Evolutionary conservation across 2,888 invertebrate genomes (phyloP).

Genomic region (Catocala fraxini): DNA sequence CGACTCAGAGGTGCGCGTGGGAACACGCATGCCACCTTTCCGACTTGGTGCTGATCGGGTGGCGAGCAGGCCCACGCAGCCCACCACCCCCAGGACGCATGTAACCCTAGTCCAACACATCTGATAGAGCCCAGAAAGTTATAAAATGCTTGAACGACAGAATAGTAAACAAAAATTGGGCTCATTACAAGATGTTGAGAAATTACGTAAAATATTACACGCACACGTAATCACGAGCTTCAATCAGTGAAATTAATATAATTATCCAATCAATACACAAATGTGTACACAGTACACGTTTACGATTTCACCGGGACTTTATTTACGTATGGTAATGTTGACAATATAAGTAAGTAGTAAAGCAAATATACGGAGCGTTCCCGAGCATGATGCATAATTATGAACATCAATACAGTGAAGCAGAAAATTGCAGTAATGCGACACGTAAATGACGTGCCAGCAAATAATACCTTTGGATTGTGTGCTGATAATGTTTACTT

Average conservation of each 20-base stretch:
- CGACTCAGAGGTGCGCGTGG: too few relatives aligned
- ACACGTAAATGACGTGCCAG: constrained; percentile 25
- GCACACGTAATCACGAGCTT: background rate
- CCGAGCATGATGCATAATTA: constrained; percentile 25
- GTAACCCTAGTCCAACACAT: too few relatives aligned
- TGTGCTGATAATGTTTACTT: background rate
- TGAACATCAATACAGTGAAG: constrained; percentile 27
- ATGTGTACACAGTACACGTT: background rate
- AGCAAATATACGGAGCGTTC: constrained; percentile 17
- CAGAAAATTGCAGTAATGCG: constrained; percentile 27
- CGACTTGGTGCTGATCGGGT: too few relatives aligned
- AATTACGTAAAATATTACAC: too few relatives aligned
- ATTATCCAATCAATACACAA: background rate
- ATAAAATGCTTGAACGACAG: too few relatives aligned
- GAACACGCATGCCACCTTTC: too few relatives aligned
- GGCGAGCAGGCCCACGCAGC: too few relatives aligned
- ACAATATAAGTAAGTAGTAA: constrained; percentile 29
- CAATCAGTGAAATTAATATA: constrained; percentile 6
- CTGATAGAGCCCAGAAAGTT: too few relatives aligned
- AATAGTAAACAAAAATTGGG: too few relatives aligned
- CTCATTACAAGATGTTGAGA: too few relatives aligned
- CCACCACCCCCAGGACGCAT: too few relatives aligned
- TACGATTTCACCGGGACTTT: constrained; percentile 4
- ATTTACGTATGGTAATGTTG: constrained; percentile 16
- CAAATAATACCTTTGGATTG: background rate